Conservation (phyloP, 2,888 invertebrate genomes). For the Pocota personata region DNA sequence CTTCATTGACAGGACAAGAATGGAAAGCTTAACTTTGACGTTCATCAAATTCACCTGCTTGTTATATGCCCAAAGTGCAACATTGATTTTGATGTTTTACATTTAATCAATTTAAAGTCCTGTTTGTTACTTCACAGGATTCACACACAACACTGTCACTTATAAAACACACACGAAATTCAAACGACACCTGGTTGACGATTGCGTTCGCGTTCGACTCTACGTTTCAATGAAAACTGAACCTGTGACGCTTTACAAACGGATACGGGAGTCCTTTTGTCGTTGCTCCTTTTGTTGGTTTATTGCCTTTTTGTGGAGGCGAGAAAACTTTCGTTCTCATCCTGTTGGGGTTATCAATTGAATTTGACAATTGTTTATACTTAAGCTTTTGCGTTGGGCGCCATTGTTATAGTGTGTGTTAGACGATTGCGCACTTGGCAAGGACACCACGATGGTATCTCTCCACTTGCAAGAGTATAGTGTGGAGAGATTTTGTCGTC, state of each 20-base stretch:
- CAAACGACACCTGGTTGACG: neutral
- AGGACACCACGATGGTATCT: slow-evolving; percentile 45
- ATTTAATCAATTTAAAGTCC: neutral
- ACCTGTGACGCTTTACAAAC: slow-evolving; percentile 56
- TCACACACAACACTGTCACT: neutral
- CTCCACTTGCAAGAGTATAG: slow-evolving; percentile 37
- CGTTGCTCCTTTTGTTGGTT: neutral
- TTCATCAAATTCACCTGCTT: neutral
- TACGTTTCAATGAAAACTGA: slow-evolving; percentile 79
- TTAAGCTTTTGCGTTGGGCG: slow-evolving; percentile 60
- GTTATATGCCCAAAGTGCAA: neutral
- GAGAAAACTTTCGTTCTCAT: slow-evolving; percentile 60
- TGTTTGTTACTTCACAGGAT: neutral
- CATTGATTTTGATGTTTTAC: neutral
- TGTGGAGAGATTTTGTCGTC: slow-evolving; percentile 27
- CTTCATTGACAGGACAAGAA: neutral
- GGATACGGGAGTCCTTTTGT: slow-evolving; percentile 34
- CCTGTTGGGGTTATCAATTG: slow-evolving; percentile 55
- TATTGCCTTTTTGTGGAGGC: slow-evolving; percentile 23
- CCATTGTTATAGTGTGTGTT: neutral
- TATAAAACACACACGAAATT: neutral
- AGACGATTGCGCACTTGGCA: slow-evolving; percentile 44
- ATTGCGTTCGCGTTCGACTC: slow-evolving; percentile 76
- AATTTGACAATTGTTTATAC: slow-evolving; percentile 60
- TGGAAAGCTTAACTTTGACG: neutral